Base-by-base conservation (phyloP, 2,888 invertebrate genomes). In the Drosophila nigricruria region DNA sequence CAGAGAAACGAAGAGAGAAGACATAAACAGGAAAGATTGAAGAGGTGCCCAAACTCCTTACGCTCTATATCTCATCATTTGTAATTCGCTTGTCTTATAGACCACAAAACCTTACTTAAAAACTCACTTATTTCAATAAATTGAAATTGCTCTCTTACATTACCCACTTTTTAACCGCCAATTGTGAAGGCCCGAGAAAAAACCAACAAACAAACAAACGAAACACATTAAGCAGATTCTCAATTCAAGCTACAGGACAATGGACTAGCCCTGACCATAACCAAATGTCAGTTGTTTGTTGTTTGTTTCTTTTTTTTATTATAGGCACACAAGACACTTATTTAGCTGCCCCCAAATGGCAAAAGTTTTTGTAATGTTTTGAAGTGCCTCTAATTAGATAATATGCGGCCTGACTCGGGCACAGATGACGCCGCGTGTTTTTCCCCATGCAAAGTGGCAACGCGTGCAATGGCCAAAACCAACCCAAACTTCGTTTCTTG, bases 371-470 rank as follows among this genome's bases (percentile, higher is more conserved):
- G 87, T 88, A 82, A 88, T 89, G 82, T 79, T 85, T 83, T 78
- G 83, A 88, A 89, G 85, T 77, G 83, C 74, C 76, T 78, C 86
- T 88, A 88, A 88, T 88, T 88, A 88, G 89, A 89, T 88, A 89
- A 88, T 89, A 89, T 82, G 87, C 89, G 88, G 82, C 65, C 54
- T 34, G 42, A 30, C 8, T 10, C 30, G 54, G 20, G 9, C 70
- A 76, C 84, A 87, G 83, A 86, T 88, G 89, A 88, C 89, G 77
- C 73, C 72, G 79, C 67, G 20, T 8, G 49, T 32, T 67, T 72
- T 70, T 4, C 57, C 65, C 77, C 69, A 86, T 87, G 89, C 89
- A 91, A 91, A 90, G 88, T 89, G 88, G 80, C 76, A 71, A 74
- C 79, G 90, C 91, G 88, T 90, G 89, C 89, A 86, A 54, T 70